Conservation (phyloP, 37 sponge, comb jelly and placozoan genomes). For the Petrosia ficiformis region DNA sequence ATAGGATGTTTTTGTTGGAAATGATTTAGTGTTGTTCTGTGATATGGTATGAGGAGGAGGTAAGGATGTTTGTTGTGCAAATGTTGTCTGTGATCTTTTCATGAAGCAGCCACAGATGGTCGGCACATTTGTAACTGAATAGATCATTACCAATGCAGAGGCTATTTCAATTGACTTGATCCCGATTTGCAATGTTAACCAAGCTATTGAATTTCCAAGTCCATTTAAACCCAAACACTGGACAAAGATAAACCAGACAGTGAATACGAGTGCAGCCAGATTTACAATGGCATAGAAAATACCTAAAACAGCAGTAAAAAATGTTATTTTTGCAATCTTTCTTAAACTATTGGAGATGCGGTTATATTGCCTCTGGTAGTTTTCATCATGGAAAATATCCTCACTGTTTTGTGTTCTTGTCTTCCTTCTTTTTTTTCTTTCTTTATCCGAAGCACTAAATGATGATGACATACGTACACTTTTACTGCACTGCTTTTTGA, state of each 20-base stretch:
- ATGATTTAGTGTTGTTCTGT: too few relatives aligned
- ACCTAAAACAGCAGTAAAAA: conserved; percentile 19
- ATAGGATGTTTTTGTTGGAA: too few relatives aligned
- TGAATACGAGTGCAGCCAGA: not conserved
- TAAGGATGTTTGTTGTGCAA: too few relatives aligned
- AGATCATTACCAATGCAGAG: conserved; percentile 14
- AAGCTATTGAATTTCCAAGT: not conserved
- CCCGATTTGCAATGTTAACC: not conserved
- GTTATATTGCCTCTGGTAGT: conserved; percentile 6
- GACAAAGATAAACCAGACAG: not conserved
- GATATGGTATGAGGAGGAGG: too few relatives aligned
- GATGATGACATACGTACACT: not conserved
- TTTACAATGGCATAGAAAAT: conserved; percentile 28
- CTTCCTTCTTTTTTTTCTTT: not conserved
- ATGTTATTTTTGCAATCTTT: conserved; percentile 50
- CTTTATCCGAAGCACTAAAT: not conserved
- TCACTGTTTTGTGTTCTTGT: not conserved
- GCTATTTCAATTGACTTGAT: not conserved
- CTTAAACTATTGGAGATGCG: not conserved
- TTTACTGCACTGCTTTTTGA: not conserved
- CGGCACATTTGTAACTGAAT: conserved; percentile 43
- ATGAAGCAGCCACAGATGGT: too few relatives aligned
- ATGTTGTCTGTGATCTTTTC: too few relatives aligned
- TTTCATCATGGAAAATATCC: not conserved
- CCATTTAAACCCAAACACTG: conserved; percentile 6